phyloP scores from a whole-genome alignment of 92 coral and sea anemone species.

The Porites evermanni region DNA sequence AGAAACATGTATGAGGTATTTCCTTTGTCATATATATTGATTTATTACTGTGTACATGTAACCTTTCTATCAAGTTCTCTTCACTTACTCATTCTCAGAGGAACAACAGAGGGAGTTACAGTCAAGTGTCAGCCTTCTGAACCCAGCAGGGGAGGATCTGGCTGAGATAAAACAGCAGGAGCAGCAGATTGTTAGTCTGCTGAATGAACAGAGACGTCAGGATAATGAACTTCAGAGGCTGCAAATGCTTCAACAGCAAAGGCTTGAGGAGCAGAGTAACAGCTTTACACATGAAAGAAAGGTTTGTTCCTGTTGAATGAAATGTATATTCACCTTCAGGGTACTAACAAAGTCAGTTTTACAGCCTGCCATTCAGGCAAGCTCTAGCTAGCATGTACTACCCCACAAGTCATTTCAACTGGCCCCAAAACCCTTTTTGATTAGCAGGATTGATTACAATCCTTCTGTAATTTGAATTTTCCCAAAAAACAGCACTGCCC shows the following conservation, averaged over 20 bases:
- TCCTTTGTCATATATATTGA: no score
- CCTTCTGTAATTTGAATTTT: no score
- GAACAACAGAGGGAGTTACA: conserved; percentile 79
- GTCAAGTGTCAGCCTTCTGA: conserved; percentile 67
- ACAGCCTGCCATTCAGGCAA: no score
- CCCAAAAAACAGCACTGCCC: no score
- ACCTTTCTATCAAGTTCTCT: no score
- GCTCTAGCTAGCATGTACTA: no score
- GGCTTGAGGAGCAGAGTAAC: conserved; percentile 76
- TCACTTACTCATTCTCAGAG: conserved; percentile 43
- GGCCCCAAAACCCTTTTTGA: no score
- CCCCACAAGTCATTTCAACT: no score
- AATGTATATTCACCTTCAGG: background rate
- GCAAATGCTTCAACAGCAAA: conserved; percentile 68
- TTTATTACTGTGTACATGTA: no score
- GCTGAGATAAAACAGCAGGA: conserved; percentile 85
- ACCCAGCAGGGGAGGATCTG: conserved; percentile 76
- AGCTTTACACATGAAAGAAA: conserved; percentile 78
- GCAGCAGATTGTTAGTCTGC: conserved; percentile 74
- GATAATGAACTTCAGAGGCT: conserved; percentile 74
- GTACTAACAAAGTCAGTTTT: no score
- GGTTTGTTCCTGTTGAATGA: conserved; percentile 38
- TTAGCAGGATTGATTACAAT: no score
- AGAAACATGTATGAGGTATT: no score
- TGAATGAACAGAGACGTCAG: conserved; percentile 77